These are phyloP conservation scores for Erythrolamprus reginae DNA, from an alignment of 2,113 vertebrate genomes.

Conservation along the genomic window DNA sequence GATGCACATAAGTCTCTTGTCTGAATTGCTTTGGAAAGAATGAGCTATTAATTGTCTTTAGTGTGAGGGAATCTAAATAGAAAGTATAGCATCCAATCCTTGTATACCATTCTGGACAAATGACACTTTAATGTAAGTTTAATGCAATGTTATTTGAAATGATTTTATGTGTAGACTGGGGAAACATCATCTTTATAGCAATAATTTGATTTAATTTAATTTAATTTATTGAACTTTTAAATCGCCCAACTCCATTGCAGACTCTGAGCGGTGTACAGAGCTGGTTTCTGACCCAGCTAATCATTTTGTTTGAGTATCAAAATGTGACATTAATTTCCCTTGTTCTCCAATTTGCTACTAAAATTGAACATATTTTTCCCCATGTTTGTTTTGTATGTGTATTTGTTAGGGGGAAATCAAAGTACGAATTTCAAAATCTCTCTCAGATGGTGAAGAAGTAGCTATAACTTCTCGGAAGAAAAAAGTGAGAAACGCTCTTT, in stretches of 20 bases:
- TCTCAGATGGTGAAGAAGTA: not conserved
- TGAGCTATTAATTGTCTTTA: not conserved
- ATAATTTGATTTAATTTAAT: too few species aligned
- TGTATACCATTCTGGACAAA: not conserved
- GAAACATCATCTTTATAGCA: not conserved
- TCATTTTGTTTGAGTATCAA: not conserved
- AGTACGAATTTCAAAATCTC: not conserved
- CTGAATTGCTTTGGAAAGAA: not conserved
- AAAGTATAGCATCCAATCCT: not conserved
- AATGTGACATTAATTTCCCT: not conserved
- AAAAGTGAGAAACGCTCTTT: conserved; percentile 1
- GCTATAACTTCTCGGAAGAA: not conserved
- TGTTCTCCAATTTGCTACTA: not conserved
- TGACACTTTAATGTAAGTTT: not conserved
- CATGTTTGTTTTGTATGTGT: not conserved
- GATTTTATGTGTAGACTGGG: too few species aligned
- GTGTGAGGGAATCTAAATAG: not conserved
- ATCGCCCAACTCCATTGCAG: too few species aligned
- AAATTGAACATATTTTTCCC: not conserved
- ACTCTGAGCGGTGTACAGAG: too few species aligned
- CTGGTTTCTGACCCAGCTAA: not conserved
- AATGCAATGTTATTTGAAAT: not conserved
- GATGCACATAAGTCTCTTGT: not conserved
- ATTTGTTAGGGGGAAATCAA: not conserved
- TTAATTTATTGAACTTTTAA: too few species aligned